These are phyloP conservation scores for Calliopsis andreniformis DNA, from an alignment of 1,140 invertebrate genomes.

Conservation along the genomic window DNA sequence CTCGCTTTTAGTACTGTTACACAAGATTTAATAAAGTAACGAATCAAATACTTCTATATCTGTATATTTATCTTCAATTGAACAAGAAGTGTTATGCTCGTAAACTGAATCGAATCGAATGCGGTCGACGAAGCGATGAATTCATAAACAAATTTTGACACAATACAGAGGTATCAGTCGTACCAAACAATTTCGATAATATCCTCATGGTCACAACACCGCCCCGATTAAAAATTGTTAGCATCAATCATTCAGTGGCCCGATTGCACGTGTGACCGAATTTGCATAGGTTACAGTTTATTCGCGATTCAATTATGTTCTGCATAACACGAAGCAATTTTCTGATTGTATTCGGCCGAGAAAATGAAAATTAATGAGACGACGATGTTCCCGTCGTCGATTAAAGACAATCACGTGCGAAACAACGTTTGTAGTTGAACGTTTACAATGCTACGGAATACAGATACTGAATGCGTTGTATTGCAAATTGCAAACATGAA, in stretches of 20 bases:
- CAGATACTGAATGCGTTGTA: background rate
- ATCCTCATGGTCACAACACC: background rate
- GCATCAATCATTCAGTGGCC: background rate
- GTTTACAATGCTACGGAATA: background rate
- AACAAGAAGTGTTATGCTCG: background rate
- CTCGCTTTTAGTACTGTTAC: too few relatives aligned
- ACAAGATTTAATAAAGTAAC: too few relatives aligned
- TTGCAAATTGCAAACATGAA: background rate
- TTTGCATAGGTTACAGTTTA: constrained; percentile 40
- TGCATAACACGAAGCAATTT: background rate
- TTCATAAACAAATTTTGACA: background rate
- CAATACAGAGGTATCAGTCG: background rate
- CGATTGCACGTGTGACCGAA: background rate
- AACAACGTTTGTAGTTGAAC: constrained; percentile 9
- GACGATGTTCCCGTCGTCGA: background rate
- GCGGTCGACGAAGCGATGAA: background rate
- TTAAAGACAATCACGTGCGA: background rate
- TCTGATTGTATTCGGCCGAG: constrained; percentile 22
- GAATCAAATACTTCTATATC: too few relatives aligned
- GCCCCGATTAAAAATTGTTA: background rate
- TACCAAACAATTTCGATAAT: background rate
- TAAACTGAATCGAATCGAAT: background rate
- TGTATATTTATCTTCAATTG: too few relatives aligned
- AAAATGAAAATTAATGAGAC: constrained; percentile 6
- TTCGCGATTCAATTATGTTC: constrained; percentile 22